Evolutionary conservation across 2,113 vertebrate species (phyloP), one percentile per base, ranked within the genome.

Genomic region (Artemisiospiza belli): DNA sequence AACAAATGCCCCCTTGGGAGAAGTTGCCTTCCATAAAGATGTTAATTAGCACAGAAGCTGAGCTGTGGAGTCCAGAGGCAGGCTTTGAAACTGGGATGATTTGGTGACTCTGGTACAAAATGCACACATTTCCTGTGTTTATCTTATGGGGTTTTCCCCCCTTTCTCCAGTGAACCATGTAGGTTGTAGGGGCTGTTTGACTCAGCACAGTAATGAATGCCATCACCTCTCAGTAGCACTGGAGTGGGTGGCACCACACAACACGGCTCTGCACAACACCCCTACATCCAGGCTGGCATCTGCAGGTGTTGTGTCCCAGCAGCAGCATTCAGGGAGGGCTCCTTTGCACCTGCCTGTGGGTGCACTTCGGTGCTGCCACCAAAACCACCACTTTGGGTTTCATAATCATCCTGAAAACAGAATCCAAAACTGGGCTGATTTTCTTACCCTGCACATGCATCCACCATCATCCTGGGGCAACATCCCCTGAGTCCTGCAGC

Each of bases 21-120:
- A 89, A 82, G 89, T 77, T 94, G 61, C 81, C 92, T 96, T 88
- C 96, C 93, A 51, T 94, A 89, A 96, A 96, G 95, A 97, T 83
- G 97, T 95, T 97, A 97, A 97, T 97, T 96, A 96, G 95, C 64
- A 33, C 11, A n/a, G 89, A 83, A 58, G 55, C 61, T 2, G 11
- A 58, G 75, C 84, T 12, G 62, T 30, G 5, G 3, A 35, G 37
- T 85, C 88, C 67, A 3, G 80, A 91, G 83, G 80, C 83, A 85
- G 92, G 46, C 58, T 75, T 55, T 63, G 92, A 82, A 76, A 57
- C 47, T 8, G 12, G 49, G 55, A 35, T 10, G 55, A 62, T 76
- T 72, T 73, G 83, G 89, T 63, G 55, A 61, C 85, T 76, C 57
- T 31, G 43, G 51, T 39, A 25, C 59, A 12, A n/a, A 83, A 52